Evolutionary conservation across 2,888 invertebrate genomes (phyloP), one percentile per base, ranked within the genome.

Genomic region (Cheilosia grossa): DNA sequence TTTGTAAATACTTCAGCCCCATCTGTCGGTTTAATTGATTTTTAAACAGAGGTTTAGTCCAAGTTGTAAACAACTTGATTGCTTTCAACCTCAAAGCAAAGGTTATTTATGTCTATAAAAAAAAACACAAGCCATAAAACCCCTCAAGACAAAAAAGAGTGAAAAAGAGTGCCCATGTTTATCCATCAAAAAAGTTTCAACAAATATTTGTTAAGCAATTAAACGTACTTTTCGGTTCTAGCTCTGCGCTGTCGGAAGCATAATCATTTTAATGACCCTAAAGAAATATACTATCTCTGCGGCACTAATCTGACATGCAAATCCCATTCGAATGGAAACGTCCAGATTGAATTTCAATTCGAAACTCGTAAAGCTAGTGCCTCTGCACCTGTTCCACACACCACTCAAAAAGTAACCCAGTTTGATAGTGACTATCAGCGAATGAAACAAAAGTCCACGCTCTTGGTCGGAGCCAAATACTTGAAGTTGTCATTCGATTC

Each of bases 341-440:
- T 5, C 49, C 27, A 66, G 59, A 83, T 79, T 74, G 74, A 66
- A 80, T 75, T 80, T 70, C 58, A 80, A 79, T 70, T 56, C 9
- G 9, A 30, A 9, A 9, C 9, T 30, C 27, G 6, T 6, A 7
- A 6, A 6, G 27, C 27, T 1, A 6, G 1, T 6, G n/a, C 1
- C 7, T 49, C 1, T 59, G n/a, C 51, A 81, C 74, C 69, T 81
- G 69, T 58, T 63, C 49, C 19, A n/a, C n/a, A n/a, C n/a, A 30
- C 44, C 21, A 51, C 24, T 21, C 37, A n/a, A 44, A 77, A 40
- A n/a, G 54, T 70, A 63, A 69, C 69, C 69, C 54, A 78, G 49
- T 63, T 78, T 54, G 77, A 77, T 77, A 77, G 59, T 17, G 47
- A 51, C 19, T 33, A 40, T 49, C 58, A 37, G 13, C 17, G 27